Evolutionary conservation across 2,113 vertebrate species (phyloP), one percentile per base, ranked within the genome.

Genomic region (Polypterus bichir): DNA sequence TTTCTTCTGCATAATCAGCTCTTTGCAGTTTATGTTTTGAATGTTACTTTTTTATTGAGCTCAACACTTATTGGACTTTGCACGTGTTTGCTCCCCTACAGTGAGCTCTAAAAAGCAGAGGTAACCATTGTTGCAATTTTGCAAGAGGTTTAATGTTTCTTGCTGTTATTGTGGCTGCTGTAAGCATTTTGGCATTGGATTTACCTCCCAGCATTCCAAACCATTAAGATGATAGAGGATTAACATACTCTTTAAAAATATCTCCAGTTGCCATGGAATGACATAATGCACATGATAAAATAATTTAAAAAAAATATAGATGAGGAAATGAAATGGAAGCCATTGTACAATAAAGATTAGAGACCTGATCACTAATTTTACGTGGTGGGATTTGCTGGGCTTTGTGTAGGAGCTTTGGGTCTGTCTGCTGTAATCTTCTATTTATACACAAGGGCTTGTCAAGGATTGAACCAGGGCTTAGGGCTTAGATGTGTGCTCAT

Each of bases 381-480:
- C 56, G 46, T 11, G 56, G 44, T 5, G 27, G 27, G 56, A 58
- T 58, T 58, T 58, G 44, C 56, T 44, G 44, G 56, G 56, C 27
- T 58, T 44, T 58, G 56, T 58, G 56, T 5, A 27, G n/a, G 2
- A 58, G 56, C 56, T 58, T 58, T 11, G 56, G 56, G 56, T 58
- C 56, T 58, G 56, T 58, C 44, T 7, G 9, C 56, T 5, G 44
- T 58, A 58, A 58, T 58, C 56, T 58, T 58, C 56, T 58, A 58
- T 58, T 58, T 58, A 58, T 58, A 58, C 46, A 58, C 56, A 58
- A 58, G 56, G 44, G 27, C 56, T 58, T 58, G 56, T 45, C 56
- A 45, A 11, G 56, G 56, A 58, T 58, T 58, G 56, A 58, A 45
- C n/a, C n/a, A 45, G 46, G 5, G 27, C 56, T 58, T 58, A 58